phyloP scores from a whole-genome alignment of 2,113 vertebrate genomes.

The Todiramphus saurophagus region DNA sequence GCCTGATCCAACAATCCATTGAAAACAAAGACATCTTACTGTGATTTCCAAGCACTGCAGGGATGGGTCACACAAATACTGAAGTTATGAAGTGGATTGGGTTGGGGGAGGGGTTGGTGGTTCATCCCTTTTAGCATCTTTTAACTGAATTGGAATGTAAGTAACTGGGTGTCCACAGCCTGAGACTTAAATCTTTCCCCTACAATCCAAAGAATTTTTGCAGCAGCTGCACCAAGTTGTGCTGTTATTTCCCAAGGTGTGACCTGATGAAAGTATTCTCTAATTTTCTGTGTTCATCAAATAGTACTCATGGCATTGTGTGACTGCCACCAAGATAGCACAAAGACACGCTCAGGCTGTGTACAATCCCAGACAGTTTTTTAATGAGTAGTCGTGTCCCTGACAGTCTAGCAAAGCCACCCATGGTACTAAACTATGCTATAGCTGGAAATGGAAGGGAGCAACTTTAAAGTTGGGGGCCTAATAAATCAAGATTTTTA shows the following conservation, averaged over 20 bases:
- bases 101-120: neutral
- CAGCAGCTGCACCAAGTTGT: neutral
- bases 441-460: neutral
- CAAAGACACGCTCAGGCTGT: neutral
- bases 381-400: neutral
- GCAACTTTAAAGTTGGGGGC: neutral
- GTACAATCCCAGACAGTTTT: neutral
- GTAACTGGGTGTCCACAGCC: neutral
- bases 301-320: neutral
- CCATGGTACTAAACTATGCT: neutral
- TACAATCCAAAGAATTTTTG: neutral
- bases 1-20: conserved; percentile 22
- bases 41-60: conserved; percentile 5
- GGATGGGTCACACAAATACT: neutral
- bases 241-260: neutral
- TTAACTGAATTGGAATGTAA: neutral
- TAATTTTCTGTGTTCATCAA: neutral
- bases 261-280: neutral
- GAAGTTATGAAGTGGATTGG: neutral
- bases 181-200: neutral
- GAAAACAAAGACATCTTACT: neutral
- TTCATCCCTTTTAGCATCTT: neutral
- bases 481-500: neutral
- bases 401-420: neutral
- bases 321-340: neutral